phyloP scores from a whole-genome alignment of 2,113 vertebrate genomes.

The Bubalus kerabau region DNA sequence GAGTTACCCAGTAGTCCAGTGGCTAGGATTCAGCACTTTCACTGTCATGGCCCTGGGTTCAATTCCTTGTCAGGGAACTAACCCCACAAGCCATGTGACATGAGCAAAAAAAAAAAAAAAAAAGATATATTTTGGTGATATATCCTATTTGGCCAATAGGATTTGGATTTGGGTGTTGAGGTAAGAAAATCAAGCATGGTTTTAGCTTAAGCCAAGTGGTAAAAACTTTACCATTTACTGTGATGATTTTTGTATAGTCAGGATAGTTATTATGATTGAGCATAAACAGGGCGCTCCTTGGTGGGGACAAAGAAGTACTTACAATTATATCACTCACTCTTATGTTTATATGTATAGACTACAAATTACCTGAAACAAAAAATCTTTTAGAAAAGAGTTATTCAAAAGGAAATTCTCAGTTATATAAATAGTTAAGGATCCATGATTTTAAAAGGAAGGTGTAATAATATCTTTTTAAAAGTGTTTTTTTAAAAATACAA shows the following conservation, averaged over 20 bases:
- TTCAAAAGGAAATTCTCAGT: slow-evolving; percentile 32
- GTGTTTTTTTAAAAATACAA: neutral
- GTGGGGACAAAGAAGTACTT: neutral
- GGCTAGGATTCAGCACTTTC: neutral
- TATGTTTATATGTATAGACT: neutral
- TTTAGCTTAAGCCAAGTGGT: neutral
- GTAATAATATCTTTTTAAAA: neutral
- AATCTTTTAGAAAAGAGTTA: neutral
- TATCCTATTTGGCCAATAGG: neutral
- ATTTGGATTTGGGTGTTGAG: neutral
- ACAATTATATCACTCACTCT: neutral
- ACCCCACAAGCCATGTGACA: neutral
- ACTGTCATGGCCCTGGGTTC: neutral
- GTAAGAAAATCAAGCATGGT: neutral
- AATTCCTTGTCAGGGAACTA: neutral
- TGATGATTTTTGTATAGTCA: neutral
- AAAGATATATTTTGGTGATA: neutral
- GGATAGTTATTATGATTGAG: neutral
- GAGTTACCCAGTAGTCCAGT: neutral
- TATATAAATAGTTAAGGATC: neutral
- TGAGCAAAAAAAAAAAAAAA: neutral
- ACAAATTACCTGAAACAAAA: neutral
- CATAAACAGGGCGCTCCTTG: neutral
- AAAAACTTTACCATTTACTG: neutral
- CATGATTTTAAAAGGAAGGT: neutral